Conservation (phyloP, 2,113 vertebrate species). For the Larimichthys polyactis region DNA sequence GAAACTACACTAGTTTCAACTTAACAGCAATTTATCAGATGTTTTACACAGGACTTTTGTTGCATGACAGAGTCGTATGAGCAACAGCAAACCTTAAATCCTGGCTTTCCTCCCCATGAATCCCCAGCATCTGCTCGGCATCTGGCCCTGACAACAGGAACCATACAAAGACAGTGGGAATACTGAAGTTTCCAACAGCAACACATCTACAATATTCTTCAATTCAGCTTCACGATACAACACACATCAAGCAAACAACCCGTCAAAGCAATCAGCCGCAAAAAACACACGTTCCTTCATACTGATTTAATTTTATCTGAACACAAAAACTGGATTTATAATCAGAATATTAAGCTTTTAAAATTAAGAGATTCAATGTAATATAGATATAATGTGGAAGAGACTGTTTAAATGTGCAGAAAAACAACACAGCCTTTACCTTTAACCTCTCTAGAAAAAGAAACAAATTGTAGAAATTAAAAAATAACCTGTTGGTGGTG, state of each 20-base stretch:
- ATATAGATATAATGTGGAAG: conserved; percentile 1
- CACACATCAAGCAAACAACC: conserved; percentile 1
- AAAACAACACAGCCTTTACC: conserved; percentile 2
- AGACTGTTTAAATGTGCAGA: not conserved
- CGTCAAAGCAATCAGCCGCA: not conserved
- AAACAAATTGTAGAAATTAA: conserved; percentile 26
- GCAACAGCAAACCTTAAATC: conserved; percentile 48
- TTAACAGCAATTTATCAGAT: conserved; percentile 25
- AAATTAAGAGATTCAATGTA: not conserved
- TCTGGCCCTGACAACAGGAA: conserved; percentile 86
- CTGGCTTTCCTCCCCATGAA: conserved; percentile 64
- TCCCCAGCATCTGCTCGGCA: conserved; percentile 86
- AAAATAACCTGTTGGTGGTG: conserved; percentile 44
- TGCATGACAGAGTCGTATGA: conserved; percentile 85
- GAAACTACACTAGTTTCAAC: conserved; percentile 1
- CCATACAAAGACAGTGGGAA: not conserved
- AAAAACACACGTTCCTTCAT: not conserved
- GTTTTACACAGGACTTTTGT: conserved; percentile 63
- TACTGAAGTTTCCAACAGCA: not conserved
- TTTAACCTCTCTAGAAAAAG: conserved; percentile 14
- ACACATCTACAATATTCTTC: not conserved
- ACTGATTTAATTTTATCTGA: not conserved
- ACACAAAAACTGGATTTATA: not conserved
- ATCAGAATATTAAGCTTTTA: not conserved
- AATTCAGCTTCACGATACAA: conserved; percentile 5